phyloP scores from a whole-genome alignment of 2,888 invertebrate species.

The Eilema caniola region DNA sequence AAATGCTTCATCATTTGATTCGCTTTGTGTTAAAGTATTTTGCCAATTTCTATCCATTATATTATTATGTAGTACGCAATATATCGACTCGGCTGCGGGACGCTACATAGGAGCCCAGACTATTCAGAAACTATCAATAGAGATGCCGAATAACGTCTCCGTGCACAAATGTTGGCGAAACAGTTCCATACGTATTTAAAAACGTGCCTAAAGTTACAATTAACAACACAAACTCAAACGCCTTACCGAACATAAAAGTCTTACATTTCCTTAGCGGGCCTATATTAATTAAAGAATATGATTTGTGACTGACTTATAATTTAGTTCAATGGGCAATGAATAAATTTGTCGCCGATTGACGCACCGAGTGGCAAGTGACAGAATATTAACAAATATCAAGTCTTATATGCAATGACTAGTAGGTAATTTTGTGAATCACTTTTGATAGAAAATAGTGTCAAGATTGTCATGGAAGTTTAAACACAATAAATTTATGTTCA shows the following conservation, averaged over 20 bases:
- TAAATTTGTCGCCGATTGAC: slow-evolving; percentile 42
- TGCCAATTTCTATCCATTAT: neutral
- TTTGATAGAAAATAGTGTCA: slow-evolving; percentile 9
- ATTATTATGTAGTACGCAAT: no score
- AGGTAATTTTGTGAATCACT: neutral
- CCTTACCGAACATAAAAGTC: slow-evolving; percentile 24
- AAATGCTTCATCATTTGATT: neutral
- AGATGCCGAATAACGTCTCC: neutral
- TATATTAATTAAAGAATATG: slow-evolving; percentile 36
- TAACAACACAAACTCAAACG: slow-evolving; percentile 7
- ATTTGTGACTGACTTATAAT: slow-evolving; percentile 54
- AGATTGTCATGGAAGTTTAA: neutral
- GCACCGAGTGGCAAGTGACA: slow-evolving; percentile 22
- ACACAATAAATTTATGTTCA: slow-evolving; percentile 10
- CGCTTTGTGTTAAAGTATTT: neutral
- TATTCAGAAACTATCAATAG: neutral
- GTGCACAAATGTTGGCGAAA: neutral
- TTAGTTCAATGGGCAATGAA: slow-evolving; percentile 58
- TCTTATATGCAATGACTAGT: neutral
- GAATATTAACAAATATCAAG: slow-evolving; percentile 11
- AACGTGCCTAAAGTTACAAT: neutral
- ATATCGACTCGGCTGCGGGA: neutral
- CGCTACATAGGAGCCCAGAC: neutral
- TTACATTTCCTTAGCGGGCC: slow-evolving; percentile 41
- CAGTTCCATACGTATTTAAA: neutral